Evolutionary conservation across 2,113 vertebrate genomes (phyloP).

Genomic region (Pseudopipra pipra): DNA sequence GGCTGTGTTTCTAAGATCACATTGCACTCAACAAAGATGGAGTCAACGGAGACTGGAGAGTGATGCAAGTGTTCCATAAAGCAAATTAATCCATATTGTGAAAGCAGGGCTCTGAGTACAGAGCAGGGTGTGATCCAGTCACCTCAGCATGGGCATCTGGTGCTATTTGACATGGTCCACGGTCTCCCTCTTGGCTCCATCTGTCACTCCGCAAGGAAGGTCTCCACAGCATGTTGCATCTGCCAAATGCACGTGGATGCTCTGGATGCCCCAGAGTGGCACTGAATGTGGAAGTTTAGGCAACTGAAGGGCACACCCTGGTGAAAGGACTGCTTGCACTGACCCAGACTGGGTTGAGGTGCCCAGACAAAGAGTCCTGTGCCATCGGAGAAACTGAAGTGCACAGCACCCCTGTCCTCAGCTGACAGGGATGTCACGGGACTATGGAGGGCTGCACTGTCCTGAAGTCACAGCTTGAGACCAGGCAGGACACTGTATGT

Average conservation of each 20-base stretch:
- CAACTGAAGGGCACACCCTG: not conserved
- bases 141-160: not conserved
- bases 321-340: not conserved
- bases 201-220: not conserved
- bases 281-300: not conserved
- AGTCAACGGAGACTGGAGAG: not conserved
- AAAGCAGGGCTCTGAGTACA: not conserved
- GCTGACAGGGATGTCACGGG: not conserved
- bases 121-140: not conserved
- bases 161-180: not conserved
- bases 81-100: not conserved
- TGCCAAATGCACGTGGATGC: not conserved
- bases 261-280: not conserved
- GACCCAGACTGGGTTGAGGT: not conserved
- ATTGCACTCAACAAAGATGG: not conserved
- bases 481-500: not conserved
- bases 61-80: not conserved
- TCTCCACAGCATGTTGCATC: not conserved
- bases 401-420: not conserved
- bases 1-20: not conserved
- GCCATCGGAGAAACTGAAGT: not conserved
- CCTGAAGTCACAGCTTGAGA: not conserved
- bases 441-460: not conserved
- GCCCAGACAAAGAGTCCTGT: not conserved
- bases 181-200: not conserved